Base-by-base conservation (phyloP, 1,140 invertebrate genomes). In the Psix sp. region DNA sequence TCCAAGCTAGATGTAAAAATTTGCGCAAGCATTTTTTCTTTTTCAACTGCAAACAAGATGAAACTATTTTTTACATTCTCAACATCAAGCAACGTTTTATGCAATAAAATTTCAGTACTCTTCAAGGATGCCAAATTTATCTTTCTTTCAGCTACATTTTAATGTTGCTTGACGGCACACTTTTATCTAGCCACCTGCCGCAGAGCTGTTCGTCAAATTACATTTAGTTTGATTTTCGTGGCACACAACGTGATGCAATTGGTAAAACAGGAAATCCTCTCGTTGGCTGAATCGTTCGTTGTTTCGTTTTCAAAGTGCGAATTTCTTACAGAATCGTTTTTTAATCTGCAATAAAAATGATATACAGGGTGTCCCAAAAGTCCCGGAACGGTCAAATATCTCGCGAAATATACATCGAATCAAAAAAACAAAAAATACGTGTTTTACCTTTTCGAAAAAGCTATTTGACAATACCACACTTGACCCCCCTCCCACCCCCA, bases 171-270 rank as follows among this genome's bases (percentile, higher is more conserved):
- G n/a, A 33, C 51, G 21, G 7, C 24, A 15, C 21, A 42, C 24
- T 56, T 56, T 11, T 35, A 35, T 35, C 15, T 31, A 42, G 42
- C 38, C 38, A 20, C 26, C 26, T 56, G 39, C 24, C 51, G n/a
- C 10, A 14, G 39, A 31, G 26, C 38, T 13, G 26, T 15, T 56
- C 38, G 14, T 42, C 38, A 26, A 56, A 56, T 56, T 31, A 56
- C 38, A 56, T 56, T 31, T 20, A 42, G 51, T 56, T 56, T 39
- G 38, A 56, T 56, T 56, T 42, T 42, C 26, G 26, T 26, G 26
- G 38, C 26, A 18, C 43, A 56, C 43, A 56, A 42, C 51, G 11
- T 3, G 15, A 56, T 56, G 24, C 38, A 33, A 43, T 33, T 18
- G 49, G 35, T 20, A 40, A 39, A 52, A 35, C 33, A 35, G 33